Evolutionary conservation across 2,113 vertebrate species (phyloP), one percentile per base, ranked within the genome.

Genomic region (Lutjanus erythropterus): DNA sequence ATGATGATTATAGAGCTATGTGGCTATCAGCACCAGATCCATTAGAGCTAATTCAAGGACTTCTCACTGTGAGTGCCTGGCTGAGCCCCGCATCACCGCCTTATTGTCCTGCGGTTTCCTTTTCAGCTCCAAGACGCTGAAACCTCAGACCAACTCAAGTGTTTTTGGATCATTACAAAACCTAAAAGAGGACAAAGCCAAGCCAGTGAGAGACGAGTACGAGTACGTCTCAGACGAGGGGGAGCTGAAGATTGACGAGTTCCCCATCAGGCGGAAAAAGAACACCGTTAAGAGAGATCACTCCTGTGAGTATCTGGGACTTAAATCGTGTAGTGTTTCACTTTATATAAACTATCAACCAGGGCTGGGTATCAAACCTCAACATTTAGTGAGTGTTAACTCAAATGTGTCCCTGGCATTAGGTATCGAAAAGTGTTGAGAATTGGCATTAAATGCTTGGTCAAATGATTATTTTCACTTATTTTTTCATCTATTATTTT

Each of bases 181-280:
- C 93, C 95, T 99, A 67, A 99, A 98, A 88, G 98, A 99, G 84
- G 98, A 99, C 90, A 98, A 99, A 93, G 86, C 92, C 82, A 98
- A 98, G 92, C 96, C 97, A 0, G 96, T 99, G 69, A 95, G 97
- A 75, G 98, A 99, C 27, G 98, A 99, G 87, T 99, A 99, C 1
- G 98, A 99, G 76, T 99, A 99, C 0, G 98, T 99, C 42, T 99
- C 98, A 0, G 98, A 99, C 12, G 98, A 99, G 0, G 98, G 98
- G 6, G 98, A 99, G 91, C 94, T 99, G 68, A 99, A 99, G 94
- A 99, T 99, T 1, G 98, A 99, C 3, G 98, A 99, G 87, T 99
- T 99, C 92, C 98, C 98, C 84, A 99, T 99, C 92, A 95, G 98
- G 86, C 97, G 98, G 92, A 99, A 98, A 96, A 99, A 98, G 90